Percentiles rank a stretch among this genome's conserved stretches.
These are phyloP conservation scores for Oryzias woworae DNA, from an alignment of 2,113 vertebrate genomes.

Conservation along the genomic window DNA sequence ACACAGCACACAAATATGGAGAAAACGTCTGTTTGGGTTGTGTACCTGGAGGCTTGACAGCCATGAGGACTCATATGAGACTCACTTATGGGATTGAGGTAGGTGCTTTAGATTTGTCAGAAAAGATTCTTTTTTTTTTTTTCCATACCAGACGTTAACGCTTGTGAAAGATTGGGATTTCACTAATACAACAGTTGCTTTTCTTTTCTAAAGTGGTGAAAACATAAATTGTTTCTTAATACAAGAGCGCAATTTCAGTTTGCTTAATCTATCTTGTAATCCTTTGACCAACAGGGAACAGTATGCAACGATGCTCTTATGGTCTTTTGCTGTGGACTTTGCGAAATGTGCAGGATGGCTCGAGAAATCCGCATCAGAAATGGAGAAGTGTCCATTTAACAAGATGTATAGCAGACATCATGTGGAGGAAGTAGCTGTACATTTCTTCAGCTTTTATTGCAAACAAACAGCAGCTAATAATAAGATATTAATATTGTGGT, in stretches of 20 bases:
- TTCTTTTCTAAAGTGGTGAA: constrained; percentile 16
- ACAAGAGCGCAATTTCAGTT: background rate
- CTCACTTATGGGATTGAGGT: constrained; percentile 84
- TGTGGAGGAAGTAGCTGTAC: background rate
- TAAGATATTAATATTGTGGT: background rate
- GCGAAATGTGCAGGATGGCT: constrained; percentile 81
- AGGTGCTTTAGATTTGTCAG: constrained; percentile 5
- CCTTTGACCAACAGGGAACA: constrained; percentile 72
- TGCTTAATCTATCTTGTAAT: constrained; percentile 16
- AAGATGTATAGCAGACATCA: background rate
- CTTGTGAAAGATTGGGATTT: constrained; percentile 37
- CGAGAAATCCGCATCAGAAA: constrained; percentile 81
- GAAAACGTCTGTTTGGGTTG: constrained; percentile 73
- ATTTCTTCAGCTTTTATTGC: background rate
- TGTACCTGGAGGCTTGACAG: constrained; percentile 77
- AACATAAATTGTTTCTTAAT: constrained; percentile 1
- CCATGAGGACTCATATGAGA: constrained; percentile 83
- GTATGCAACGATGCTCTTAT: constrained; percentile 78
- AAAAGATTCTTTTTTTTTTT: background rate
- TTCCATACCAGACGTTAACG: background rate
- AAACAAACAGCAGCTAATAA: background rate
- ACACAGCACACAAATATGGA: constrained; percentile 78
- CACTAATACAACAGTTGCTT: constrained; percentile 11
- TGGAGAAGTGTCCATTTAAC: constrained; percentile 64
- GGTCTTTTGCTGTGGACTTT: constrained; percentile 74